A percentile compares a stretch with the other conserved stretches of the same genome.
These are phyloP conservation scores for Mesitornis unicolor DNA, from an alignment of 2,113 vertebrate species.

Conservation along the genomic window DNA sequence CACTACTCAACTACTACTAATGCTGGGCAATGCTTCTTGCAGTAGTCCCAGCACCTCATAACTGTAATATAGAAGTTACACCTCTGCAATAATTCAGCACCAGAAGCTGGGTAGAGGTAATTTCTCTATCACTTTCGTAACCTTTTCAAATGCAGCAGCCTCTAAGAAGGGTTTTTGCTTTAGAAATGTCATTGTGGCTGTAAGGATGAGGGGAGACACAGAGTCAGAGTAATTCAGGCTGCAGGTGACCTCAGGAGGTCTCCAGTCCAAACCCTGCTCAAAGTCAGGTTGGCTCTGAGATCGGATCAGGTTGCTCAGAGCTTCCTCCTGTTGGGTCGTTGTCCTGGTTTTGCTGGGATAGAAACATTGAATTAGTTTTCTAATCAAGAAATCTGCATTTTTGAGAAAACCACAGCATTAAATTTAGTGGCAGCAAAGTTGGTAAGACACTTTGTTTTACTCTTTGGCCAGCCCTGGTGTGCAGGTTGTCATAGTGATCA, in stretches of 20 bases:
- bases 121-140: background rate
- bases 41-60: background rate
- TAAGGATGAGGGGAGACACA: background rate
- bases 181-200: background rate
- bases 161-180: background rate
- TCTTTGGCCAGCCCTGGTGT: too few species aligned
- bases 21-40: background rate
- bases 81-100: background rate
- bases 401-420: too few species aligned
- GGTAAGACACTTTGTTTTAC: too few species aligned
- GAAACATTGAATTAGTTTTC: too few species aligned
- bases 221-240: background rate
- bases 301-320: background rate
- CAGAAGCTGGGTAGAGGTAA: background rate
- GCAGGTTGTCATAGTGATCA: too few species aligned
- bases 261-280: background rate
- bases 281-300: background rate
- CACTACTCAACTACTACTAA: background rate
- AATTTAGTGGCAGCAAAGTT: too few species aligned
- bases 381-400: too few species aligned
- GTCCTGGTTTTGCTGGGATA: too few species aligned
- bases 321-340: background rate
- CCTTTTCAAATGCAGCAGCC: background rate
- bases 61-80: background rate
- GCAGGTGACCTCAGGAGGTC: background rate